These are phyloP conservation scores for Neodiprion fabricii DNA, from an alignment of 1,140 invertebrate genomes.

Conservation along the genomic window DNA sequence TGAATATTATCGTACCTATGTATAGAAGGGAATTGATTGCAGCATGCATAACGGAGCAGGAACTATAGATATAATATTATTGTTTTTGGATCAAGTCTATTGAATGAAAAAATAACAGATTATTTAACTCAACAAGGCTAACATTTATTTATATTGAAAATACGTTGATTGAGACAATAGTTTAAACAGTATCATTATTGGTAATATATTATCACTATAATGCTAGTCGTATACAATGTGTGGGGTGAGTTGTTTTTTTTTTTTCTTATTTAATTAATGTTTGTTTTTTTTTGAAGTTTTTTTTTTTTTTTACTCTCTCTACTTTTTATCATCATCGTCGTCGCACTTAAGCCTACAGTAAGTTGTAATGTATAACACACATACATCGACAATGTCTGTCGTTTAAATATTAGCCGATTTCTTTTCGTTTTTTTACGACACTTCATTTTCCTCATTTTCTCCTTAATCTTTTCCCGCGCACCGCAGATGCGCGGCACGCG, in stretches of 20 bases:
- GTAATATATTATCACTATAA: slow-evolving; percentile 64
- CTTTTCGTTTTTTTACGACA: not conserved
- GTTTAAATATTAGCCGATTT: slow-evolving; percentile 23
- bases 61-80: not conserved
- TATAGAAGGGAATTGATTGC: too few relatives aligned
- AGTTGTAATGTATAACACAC: slow-evolving; percentile 54
- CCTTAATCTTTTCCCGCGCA: slow-evolving; percentile 9
- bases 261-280: slow-evolving; percentile 12
- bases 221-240: slow-evolving; percentile 64
- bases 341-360: slow-evolving; percentile 45
- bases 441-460: slow-evolving; percentile 25
- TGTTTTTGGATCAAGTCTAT: not conserved
- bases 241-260: slow-evolving; percentile 43
- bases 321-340: not conserved
- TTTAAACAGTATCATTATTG: slow-evolving; percentile 63
- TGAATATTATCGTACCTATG: too few relatives aligned
- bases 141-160: slow-evolving; percentile 66
- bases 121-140: slow-evolving; percentile 62
- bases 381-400: slow-evolving; percentile 55
- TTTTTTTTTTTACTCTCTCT: not conserved
- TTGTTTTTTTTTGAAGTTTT: slow-evolving; percentile 23
- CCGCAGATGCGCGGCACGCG: not conserved
- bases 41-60: not conserved
- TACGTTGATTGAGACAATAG: slow-evolving; percentile 64
- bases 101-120: not conserved